A percentile compares a stretch with the other conserved stretches of the same genome.
Conservation (phyloP, 2,113 vertebrate species). For the Paracanthobrama guichenoti region DNA sequence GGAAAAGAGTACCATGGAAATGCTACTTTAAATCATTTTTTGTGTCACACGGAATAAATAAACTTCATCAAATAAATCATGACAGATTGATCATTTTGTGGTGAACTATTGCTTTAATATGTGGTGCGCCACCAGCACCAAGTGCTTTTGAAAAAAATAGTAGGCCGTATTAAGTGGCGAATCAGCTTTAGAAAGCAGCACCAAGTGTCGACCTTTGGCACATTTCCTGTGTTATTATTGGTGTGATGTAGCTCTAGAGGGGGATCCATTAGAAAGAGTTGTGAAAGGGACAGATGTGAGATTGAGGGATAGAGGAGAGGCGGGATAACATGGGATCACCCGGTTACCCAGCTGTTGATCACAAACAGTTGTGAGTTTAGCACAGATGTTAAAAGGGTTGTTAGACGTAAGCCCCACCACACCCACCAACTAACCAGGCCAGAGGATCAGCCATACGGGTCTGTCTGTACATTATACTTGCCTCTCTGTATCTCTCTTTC, state of each 20-base stretch:
- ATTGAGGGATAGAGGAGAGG: slow-evolving; percentile 3
- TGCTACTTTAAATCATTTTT: neutral
- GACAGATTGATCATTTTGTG: neutral
- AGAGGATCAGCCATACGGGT: neutral
- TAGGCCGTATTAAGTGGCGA: neutral
- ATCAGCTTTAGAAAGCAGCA: slow-evolving; percentile 3
- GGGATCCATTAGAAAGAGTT: slow-evolving; percentile 8
- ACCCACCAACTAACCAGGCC: slow-evolving; percentile 30
- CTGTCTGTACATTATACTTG: neutral
- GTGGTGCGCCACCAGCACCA: neutral
- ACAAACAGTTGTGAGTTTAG: slow-evolving; percentile 20
- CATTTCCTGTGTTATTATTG: slow-evolving; percentile 11
- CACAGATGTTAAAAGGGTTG: slow-evolving; percentile 39
- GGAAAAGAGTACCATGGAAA: neutral
- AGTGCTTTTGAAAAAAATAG: slow-evolving; percentile 22
- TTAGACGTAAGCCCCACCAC: slow-evolving; percentile 17
- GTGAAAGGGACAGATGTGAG: slow-evolving; percentile 19
- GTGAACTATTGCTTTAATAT: neutral
- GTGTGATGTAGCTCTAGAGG: slow-evolving; percentile 4
- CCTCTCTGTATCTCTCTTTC: neutral
- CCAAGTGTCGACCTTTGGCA: slow-evolving; percentile 10
- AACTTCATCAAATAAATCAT: neutral
- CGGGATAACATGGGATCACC: slow-evolving; percentile 39
- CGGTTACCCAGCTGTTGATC: slow-evolving; percentile 29
- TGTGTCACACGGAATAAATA: neutral